Percentiles rank a stretch among this genome's conserved stretches.
phyloP scores from a whole-genome alignment of 2,888 invertebrate genomes.

The Calameuta filiformis region DNA sequence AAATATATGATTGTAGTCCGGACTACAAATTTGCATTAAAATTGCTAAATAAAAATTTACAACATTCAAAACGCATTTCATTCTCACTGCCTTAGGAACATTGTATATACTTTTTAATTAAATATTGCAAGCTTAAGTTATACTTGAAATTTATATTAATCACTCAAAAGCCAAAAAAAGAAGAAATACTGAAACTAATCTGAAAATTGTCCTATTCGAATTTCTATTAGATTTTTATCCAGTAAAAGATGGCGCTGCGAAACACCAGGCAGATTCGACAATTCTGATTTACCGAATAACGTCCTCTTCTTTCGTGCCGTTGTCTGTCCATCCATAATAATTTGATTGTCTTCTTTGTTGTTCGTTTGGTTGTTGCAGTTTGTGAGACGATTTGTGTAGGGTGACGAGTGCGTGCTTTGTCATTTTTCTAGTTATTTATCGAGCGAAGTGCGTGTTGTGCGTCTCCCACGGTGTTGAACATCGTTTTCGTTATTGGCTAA shows the following conservation, averaged over 20 bases:
- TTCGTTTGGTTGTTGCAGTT: background rate
- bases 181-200: too few species aligned
- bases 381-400: background rate
- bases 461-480: background rate
- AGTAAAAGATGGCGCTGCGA: background rate
- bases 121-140: background rate
- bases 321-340: background rate
- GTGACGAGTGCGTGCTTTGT: background rate
- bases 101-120: background rate
- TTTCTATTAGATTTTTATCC: background rate
- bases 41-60: too few species aligned
- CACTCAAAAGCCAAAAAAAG: too few species aligned
- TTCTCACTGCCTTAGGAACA: background rate
- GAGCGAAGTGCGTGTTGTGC: background rate
- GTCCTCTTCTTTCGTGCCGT: background rate
- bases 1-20: too few species aligned
- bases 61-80: background rate
- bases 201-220: too few species aligned
- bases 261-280: background rate
- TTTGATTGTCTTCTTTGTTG: constrained; percentile 3
- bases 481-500: background rate
- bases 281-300: background rate
- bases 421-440: background rate
- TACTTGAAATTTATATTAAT: background rate
- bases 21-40: too few species aligned